Conservation (phyloP, 2,888 invertebrate genomes). For the Philhelius pedissequus region DNA sequence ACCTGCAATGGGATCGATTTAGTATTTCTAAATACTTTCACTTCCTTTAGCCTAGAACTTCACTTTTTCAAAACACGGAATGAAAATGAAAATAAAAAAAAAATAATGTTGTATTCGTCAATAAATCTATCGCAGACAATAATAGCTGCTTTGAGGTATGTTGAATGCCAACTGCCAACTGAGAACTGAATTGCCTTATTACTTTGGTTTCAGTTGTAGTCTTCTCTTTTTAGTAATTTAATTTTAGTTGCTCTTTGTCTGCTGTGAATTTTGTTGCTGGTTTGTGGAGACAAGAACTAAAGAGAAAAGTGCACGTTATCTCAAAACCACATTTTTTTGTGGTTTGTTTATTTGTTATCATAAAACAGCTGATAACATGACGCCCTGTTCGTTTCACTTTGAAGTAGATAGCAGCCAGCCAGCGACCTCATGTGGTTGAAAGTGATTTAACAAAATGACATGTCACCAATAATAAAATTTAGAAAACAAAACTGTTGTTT, state of each 20-base stretch:
- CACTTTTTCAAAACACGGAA: not conserved
- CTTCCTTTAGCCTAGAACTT: not conserved
- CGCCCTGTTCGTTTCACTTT: not conserved
- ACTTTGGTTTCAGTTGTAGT: conserved; percentile 10
- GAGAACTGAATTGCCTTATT: conserved; percentile 20
- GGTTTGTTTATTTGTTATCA: conserved; percentile 1
- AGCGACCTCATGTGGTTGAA: not conserved
- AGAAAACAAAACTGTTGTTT: not conserved
- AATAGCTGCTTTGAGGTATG: conserved; percentile 16
- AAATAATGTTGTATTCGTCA: not conserved
- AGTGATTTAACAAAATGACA: not conserved
- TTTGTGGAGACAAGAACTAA: not conserved
- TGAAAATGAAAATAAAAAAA: not conserved
- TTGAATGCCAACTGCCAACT: conserved; percentile 34
- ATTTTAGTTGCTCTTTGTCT: conserved; percentile 34
- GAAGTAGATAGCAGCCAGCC: not conserved
- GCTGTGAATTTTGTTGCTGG: not conserved
- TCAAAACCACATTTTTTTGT: not conserved
- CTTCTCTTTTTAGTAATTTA: conserved; percentile 31
- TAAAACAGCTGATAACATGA: not conserved
- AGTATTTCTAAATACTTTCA: not conserved
- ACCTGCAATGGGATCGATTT: conserved; percentile 12
- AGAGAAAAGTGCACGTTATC: not conserved
- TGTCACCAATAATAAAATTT: not conserved
- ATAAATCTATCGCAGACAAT: conserved; percentile 14